Base-by-base conservation (phyloP, 2,797 vertebrate species). In the Rhinogobio ventralis region DNA sequence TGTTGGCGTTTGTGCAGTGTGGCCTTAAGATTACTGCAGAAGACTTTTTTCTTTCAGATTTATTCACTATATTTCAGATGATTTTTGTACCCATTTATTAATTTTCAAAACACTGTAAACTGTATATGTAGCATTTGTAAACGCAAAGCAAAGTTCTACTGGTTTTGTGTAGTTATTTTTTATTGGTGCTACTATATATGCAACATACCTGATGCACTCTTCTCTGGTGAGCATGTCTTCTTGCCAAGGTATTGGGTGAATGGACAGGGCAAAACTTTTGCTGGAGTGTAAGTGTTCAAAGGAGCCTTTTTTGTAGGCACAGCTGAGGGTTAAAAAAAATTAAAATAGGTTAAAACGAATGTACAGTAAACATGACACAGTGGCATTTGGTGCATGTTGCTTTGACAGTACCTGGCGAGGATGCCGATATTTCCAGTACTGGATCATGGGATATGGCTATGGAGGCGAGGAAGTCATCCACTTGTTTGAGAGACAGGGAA, bases 401-500 rank as follows among this genome's bases (percentile, higher is more conserved):
- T 4, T 20, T 51, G 79, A 81, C 20, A 6, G 46, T 87, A 93
- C 92, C 91, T 89, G 90, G 87, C 8, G 91, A 90, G 67, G 93
- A 90, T 5, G 92, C 88, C 67, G 94, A 92, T 46, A 91, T 91
- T 62, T 94, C 93, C 88, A 92, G 90, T 53, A 92, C 85, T 86
- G 87, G 92, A 55, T 97, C 95, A 84, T 88, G 94, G 74, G 95
- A 95, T 85, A 90, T 92, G 88, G 96, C 95, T 87, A 97, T 92
- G 60, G 96, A 96, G 79, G 95, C 90, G 71, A 97, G 95, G 91
- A 97, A 97, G 91, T 97, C 96, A 89, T 97, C 96, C 87, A 97
- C 96, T 89, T 97, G 96, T 93, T 97, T 97, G 93, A 97, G 92
- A 84, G 96, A 97, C 45, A 97, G 93, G 23, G 96, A 97, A 87